Percentiles rank a stretch among this genome's conserved stretches.
Evolutionary conservation across 64 coral and sea anemone species (phyloP).

Genomic region (Stichodactyla helianthus): DNA sequence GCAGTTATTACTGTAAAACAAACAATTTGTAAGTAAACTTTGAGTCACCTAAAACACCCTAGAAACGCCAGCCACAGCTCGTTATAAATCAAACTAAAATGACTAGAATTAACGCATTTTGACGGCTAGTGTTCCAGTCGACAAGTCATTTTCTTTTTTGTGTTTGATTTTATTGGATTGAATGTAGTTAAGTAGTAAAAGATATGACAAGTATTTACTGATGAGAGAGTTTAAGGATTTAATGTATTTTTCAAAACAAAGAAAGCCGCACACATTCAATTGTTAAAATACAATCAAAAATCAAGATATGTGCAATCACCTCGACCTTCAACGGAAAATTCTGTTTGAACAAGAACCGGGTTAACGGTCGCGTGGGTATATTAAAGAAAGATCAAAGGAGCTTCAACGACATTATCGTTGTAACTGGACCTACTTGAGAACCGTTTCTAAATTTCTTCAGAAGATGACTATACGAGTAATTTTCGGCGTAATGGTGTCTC

Average conservation of each 20-base stretch:
- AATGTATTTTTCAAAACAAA: background rate
- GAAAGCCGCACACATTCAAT: background rate
- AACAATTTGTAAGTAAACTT: background rate
- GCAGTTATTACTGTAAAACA: no score
- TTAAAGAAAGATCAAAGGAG: background rate
- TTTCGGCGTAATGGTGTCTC: background rate
- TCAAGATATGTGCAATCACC: background rate
- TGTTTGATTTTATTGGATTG: background rate
- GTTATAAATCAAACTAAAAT: background rate
- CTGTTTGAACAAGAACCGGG: background rate
- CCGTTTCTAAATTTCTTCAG: no score
- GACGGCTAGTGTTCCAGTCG: background rate
- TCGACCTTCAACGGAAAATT: background rate
- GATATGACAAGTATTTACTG: background rate
- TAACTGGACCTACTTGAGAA: no score
- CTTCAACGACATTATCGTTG: background rate
- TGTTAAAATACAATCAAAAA: background rate
- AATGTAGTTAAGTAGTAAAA: background rate
- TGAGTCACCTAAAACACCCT: background rate
- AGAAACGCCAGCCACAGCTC: background rate
- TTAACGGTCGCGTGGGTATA: background rate
- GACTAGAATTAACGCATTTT: background rate
- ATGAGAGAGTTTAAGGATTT: background rate
- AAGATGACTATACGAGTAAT: background rate
- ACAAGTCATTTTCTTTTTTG: background rate